Percentiles rank a stretch among this genome's conserved stretches.
These are phyloP conservation scores for Ictidomys tridecemlineatus DNA, from an alignment of 2,113 vertebrate genomes.

Conservation along the genomic window DNA sequence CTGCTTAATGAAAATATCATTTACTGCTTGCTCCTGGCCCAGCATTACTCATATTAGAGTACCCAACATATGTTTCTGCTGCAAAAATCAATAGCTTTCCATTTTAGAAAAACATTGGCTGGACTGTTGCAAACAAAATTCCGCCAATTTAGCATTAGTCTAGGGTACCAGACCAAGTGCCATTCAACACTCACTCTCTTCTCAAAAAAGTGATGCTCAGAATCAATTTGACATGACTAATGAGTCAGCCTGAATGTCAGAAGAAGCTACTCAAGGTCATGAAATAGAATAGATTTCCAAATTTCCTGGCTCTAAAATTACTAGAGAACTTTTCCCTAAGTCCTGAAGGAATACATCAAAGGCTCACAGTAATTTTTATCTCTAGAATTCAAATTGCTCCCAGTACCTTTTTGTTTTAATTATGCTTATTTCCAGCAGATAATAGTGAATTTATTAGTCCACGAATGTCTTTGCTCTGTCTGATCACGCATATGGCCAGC, in stretches of 20 bases:
- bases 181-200: not conserved
- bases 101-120: conserved; percentile 1
- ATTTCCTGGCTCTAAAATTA: not conserved
- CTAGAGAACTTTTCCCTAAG: not conserved
- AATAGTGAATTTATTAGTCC: not conserved
- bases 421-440: not conserved
- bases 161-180: not conserved
- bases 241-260: not conserved
- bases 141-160: not conserved
- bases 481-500: accelerated
- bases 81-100: not conserved
- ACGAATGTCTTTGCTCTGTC: not conserved
- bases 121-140: not conserved
- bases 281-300: not conserved
- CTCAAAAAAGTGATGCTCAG: not conserved
- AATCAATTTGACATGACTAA: not conserved
- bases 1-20: not conserved
- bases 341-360: not conserved
- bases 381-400: not conserved
- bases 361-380: not conserved
- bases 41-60: not conserved
- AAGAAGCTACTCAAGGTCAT: not conserved
- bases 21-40: not conserved
- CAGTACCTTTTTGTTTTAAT: not conserved
- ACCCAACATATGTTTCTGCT: not conserved